Conservation (phyloP, 2,888 invertebrate genomes). For the Lasius platythorax region DNA sequence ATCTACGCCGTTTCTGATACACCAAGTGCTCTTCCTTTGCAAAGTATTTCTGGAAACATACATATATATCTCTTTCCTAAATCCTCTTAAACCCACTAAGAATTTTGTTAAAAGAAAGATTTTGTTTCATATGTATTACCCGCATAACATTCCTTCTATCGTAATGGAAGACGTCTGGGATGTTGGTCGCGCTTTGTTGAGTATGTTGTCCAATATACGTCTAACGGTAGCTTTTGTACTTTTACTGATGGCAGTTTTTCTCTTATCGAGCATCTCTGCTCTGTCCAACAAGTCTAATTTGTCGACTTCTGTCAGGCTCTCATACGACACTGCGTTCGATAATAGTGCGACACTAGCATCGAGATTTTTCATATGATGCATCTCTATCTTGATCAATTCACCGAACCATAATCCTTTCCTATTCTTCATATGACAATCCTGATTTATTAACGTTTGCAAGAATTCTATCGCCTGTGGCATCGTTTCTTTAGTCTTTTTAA, state of each 20-base stretch:
- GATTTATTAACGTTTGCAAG: slow-evolving; percentile 74
- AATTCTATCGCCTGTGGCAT: slow-evolving; percentile 69
- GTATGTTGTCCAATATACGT: background rate
- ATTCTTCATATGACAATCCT: slow-evolving; percentile 70
- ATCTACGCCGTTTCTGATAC: slow-evolving; percentile 60
- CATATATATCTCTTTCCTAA: background rate
- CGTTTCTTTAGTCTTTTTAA: slow-evolving; percentile 78
- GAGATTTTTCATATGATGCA: slow-evolving; percentile 78
- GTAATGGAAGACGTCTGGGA: background rate
- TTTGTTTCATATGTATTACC: slow-evolving; percentile 62
- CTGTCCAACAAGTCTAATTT: slow-evolving; percentile 75
- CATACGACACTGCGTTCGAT: slow-evolving; percentile 71
- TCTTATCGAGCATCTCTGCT: slow-evolving; percentile 74
- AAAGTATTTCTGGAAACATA: slow-evolving; percentile 62
- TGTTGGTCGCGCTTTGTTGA: background rate
- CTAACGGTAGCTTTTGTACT: background rate
- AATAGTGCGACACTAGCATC: slow-evolving; percentile 75
- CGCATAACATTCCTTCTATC: slow-evolving; percentile 66
- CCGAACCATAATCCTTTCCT: slow-evolving; percentile 78
- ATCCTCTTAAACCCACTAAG: background rate
- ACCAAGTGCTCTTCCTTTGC: slow-evolving; percentile 79
- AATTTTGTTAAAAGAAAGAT: background rate
- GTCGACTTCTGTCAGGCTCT: slow-evolving; percentile 75
- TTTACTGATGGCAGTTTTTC: slow-evolving; percentile 70
- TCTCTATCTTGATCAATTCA: slow-evolving; percentile 82